phyloP scores from a whole-genome alignment of 35 echinoderm and acorn worm species.

The Apostichopus californicus region DNA sequence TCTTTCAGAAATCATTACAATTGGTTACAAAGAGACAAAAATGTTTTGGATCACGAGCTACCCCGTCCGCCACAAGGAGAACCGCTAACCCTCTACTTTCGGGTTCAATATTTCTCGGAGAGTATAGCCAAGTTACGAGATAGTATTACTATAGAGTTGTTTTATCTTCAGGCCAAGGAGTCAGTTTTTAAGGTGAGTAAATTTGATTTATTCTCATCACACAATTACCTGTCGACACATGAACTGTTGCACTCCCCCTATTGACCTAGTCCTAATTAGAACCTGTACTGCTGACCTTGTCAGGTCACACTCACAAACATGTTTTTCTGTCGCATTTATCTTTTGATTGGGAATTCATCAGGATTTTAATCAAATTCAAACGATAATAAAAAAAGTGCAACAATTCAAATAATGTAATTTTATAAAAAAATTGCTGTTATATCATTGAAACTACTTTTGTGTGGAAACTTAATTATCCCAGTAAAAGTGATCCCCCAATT shows the following conservation, averaged over 20 bases:
- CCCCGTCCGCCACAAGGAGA: slow-evolving; percentile 61
- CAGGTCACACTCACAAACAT: too few relatives aligned
- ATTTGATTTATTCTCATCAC: not conserved
- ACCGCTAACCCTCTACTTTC: slow-evolving; percentile 81
- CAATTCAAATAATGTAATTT: too few relatives aligned
- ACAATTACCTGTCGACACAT: not conserved
- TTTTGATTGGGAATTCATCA: too few relatives aligned
- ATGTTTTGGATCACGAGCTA: slow-evolving; percentile 89
- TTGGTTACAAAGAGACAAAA: slow-evolving; percentile 93
- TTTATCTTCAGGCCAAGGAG: slow-evolving; percentile 97
- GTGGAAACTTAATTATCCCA: too few relatives aligned
- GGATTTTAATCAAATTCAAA: too few relatives aligned
- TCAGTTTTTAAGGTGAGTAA: slow-evolving; percentile 88
- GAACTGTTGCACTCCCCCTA: not conserved
- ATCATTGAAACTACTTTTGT: too few relatives aligned
- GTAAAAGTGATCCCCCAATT: too few relatives aligned
- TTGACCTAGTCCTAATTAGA: too few relatives aligned
- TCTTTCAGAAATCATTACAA: slow-evolving; percentile 79
- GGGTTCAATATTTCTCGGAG: slow-evolving; percentile 88
- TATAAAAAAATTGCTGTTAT: too few relatives aligned
- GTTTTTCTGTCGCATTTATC: too few relatives aligned
- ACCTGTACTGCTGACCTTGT: too few relatives aligned
- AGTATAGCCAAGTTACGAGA: slow-evolving; percentile 90
- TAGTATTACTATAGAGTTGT: slow-evolving; percentile 94
- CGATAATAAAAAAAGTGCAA: too few relatives aligned